Evolutionary conservation across 1,140 invertebrate genomes (phyloP).

Genomic region (Nasonia longicornis): DNA sequence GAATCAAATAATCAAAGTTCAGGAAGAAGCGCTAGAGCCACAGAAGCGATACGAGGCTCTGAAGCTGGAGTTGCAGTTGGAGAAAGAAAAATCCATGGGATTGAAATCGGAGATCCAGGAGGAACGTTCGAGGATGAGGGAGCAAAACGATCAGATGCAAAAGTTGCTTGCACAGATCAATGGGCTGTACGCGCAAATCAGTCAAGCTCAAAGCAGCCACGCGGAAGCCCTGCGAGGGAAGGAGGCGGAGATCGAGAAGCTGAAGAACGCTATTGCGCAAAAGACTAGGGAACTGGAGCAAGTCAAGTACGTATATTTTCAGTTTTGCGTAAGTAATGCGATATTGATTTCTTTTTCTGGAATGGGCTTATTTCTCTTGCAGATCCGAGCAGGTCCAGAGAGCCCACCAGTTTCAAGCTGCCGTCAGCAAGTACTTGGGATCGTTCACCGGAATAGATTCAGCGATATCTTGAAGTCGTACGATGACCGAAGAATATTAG

Average conservation of each 20-base stretch:
- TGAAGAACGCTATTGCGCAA: constrained; percentile 54
- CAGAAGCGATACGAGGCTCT: constrained; percentile 59
- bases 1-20: constrained; percentile 50
- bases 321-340: not conserved
- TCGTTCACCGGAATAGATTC: constrained; percentile 47
- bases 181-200: constrained; percentile 56
- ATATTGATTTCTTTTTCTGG: not conserved
- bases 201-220: constrained; percentile 56
- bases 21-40: constrained; percentile 61
- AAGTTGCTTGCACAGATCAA: constrained; percentile 56
- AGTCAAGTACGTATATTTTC: constrained; percentile 54
- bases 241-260: constrained; percentile 55
- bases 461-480: not conserved
- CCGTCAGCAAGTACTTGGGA: constrained; percentile 63
- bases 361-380: constrained; percentile 34
- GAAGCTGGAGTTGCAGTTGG: constrained; percentile 59
- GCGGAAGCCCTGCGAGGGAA: constrained; percentile 52
- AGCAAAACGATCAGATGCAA: constrained; percentile 56
- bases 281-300: constrained; percentile 60
- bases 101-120: constrained; percentile 56
- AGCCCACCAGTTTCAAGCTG: constrained; percentile 61
- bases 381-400: constrained; percentile 62
- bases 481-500: not conserved
- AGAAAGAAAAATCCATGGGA: constrained; percentile 53
- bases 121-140: constrained; percentile 54